Evolutionary conservation across 2,888 invertebrate species (phyloP).

Genomic region (Diplolepis rosae): DNA sequence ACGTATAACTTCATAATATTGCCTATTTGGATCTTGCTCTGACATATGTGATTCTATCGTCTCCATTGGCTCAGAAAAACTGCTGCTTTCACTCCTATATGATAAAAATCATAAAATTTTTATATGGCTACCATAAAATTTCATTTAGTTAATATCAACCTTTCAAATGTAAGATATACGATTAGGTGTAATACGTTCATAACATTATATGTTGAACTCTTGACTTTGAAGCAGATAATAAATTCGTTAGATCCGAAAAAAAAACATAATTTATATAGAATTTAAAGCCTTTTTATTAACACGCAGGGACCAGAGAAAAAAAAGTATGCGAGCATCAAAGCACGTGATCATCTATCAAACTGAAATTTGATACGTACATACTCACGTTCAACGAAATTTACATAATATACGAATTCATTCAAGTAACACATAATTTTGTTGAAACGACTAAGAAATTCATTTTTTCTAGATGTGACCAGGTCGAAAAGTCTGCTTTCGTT

Average conservation of each 20-base stretch:
- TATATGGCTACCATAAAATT: too few species aligned
- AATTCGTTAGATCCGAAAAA: not conserved
- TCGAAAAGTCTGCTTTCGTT: not conserved
- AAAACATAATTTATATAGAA: not conserved
- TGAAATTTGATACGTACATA: conserved; percentile 22
- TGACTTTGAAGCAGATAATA: not conserved
- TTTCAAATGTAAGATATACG: too few species aligned
- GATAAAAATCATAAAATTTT: conserved; percentile 22
- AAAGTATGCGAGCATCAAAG: not conserved
- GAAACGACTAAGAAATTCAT: not conserved
- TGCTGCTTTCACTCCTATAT: conserved; percentile 54
- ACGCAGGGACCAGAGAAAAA: not conserved
- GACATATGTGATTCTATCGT: conserved; percentile 29
- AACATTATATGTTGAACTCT: too few species aligned
- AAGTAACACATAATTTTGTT: conserved; percentile 20
- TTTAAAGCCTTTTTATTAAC: not conserved
- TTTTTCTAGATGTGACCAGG: not conserved
- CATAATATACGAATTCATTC: conserved; percentile 10
- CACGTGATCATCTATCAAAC: conserved; percentile 1
- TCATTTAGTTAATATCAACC: not conserved
- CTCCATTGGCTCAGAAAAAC: conserved; percentile 52
- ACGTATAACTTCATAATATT: not conserved
- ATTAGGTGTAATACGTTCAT: too few species aligned
- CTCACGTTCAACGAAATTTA: conserved; percentile 8
- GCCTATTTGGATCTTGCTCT: conserved; percentile 7